phyloP scores from a whole-genome alignment of 37 sponge, comb jelly and placozoan species.

The Spongilla lacustris region DNA sequence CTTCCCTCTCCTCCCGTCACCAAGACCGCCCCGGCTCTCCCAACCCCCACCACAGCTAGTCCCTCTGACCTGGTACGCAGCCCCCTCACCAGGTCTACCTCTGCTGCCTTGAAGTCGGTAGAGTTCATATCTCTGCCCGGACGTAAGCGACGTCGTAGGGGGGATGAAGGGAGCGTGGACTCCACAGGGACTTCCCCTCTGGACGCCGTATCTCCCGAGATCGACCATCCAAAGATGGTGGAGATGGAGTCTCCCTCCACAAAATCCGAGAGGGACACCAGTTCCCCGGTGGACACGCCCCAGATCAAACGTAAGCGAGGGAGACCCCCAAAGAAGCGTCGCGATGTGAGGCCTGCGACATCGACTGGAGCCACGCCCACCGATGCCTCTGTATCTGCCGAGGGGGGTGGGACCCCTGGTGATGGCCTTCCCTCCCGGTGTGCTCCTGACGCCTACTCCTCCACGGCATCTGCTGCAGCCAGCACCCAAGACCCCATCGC shows the following conservation, averaged over 20 bases:
- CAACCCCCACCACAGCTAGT: too few relatives aligned
- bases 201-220: slow-evolving; percentile 5
- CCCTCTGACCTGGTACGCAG: background rate
- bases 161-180: too few relatives aligned
- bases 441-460: slow-evolving; percentile 21
- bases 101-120: slow-evolving; percentile 34
- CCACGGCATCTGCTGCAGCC: slow-evolving; percentile 8
- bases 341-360: background rate
- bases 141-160: background rate
- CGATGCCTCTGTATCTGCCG: background rate
- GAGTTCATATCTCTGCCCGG: slow-evolving; percentile 52
- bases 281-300: background rate
- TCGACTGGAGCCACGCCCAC: background rate
- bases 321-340: slow-evolving; percentile 21
- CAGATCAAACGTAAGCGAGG: slow-evolving; percentile 24
- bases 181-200: too few relatives aligned
- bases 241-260: background rate
- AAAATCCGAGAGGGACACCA: background rate
- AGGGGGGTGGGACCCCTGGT: background rate
- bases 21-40: too few relatives aligned
- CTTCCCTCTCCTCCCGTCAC: too few relatives aligned
- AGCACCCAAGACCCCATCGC: background rate
- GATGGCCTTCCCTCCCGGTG: too few relatives aligned
- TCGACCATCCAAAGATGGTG: background rate
- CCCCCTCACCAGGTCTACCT: slow-evolving; percentile 55